Conservation (phyloP, 2,888 invertebrate species). For the Pachymerium ferrugineum region DNA sequence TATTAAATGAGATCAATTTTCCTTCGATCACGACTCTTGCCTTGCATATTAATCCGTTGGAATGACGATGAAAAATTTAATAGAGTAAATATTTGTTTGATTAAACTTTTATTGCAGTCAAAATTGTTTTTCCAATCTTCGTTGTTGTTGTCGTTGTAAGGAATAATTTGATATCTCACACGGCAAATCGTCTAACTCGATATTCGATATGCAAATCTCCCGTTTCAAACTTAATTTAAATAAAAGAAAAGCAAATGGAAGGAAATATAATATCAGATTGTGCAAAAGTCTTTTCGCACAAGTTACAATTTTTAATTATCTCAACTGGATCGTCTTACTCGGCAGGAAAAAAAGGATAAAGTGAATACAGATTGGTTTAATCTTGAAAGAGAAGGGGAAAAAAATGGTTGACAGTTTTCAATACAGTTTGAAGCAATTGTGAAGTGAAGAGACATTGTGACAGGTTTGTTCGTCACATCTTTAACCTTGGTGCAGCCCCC, state of each 20-base stretch:
- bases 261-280: constrained; percentile 12
- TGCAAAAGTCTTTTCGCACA: too few relatives aligned
- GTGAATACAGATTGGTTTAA: not conserved
- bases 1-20: not conserved
- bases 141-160: not conserved
- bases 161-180: not conserved
- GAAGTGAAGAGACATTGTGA: not conserved
- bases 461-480: constrained; percentile 20
- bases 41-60: too few relatives aligned
- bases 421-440: constrained; percentile 16
- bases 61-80: too few relatives aligned
- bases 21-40: too few relatives aligned
- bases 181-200: not conserved
- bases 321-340: not conserved
- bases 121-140: not conserved
- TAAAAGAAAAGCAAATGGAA: not conserved
- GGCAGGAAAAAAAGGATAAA: not conserved
- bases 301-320: too few relatives aligned
- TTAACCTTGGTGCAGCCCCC: not conserved
- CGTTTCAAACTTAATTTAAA: constrained; percentile 6
- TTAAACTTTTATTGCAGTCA: not conserved
- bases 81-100: too few relatives aligned
- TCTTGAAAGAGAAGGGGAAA: not conserved
- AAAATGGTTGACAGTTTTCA: constrained; percentile 25
- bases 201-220: too few relatives aligned